Conservation (phyloP, 2,888 invertebrate genomes). For the Oscheius sp. region DNA sequence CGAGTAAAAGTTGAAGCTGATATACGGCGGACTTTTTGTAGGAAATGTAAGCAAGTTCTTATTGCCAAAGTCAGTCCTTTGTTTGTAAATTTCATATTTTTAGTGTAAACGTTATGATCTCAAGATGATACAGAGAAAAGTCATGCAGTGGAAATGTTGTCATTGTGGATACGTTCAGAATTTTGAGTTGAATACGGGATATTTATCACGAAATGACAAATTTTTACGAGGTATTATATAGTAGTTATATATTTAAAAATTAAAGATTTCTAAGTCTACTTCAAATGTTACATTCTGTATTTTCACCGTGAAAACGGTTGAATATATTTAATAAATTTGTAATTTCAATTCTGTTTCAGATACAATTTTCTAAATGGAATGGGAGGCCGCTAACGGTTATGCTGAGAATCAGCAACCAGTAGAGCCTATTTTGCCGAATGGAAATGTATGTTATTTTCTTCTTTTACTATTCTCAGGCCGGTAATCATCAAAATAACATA, state of each 20-base stretch:
- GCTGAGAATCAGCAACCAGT: neutral
- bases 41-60: constrained; percentile 54
- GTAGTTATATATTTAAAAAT: too few relatives aligned
- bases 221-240: neutral
- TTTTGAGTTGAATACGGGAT: constrained; percentile 21
- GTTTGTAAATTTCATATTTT: neutral
- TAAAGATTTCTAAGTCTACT: too few relatives aligned
- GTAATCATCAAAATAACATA: constrained; percentile 3
- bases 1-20: constrained; percentile 48
- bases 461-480: too few relatives aligned
- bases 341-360: too few relatives aligned
- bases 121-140: constrained; percentile 32
- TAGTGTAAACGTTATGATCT: constrained; percentile 28
- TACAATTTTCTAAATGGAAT: constrained; percentile 23
- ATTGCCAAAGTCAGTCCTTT: constrained; percentile 33
- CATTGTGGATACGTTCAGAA: constrained; percentile 31
- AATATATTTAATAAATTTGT: too few relatives aligned
- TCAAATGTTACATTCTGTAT: too few relatives aligned
- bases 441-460: constrained; percentile 12
- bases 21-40: constrained; percentile 51
- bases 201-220: constrained; percentile 21
- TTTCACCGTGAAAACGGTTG: too few relatives aligned
- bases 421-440: neutral
- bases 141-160: constrained; percentile 34
- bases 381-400: constrained; percentile 15